phyloP scores from a whole-genome alignment of 2,888 invertebrate species.

The Zaprionus obscuricornis region DNA sequence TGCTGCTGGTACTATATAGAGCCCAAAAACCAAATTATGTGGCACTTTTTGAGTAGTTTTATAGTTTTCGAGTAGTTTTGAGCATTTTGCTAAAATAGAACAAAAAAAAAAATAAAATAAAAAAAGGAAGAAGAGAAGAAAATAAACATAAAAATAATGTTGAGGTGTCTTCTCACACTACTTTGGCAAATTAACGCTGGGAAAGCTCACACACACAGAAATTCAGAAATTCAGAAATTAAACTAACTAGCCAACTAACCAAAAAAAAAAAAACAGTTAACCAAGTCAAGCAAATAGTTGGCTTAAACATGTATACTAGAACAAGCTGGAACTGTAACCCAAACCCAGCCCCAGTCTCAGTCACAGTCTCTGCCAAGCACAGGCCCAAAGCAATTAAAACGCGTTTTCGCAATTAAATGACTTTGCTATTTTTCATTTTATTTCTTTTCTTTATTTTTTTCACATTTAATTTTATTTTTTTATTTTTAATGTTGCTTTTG shows the following conservation, averaged over 20 bases:
- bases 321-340: slow-evolving; percentile 18
- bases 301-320: background rate
- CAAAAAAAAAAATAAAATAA: too few species aligned
- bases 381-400: slow-evolving; percentile 72
- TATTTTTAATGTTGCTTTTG: slow-evolving; percentile 22
- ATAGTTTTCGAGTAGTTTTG: slow-evolving; percentile 20
- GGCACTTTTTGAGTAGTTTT: slow-evolving; percentile 33
- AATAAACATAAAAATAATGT: too few species aligned
- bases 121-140: too few species aligned
- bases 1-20: background rate
- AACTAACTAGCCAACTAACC: slow-evolving; percentile 18
- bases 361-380: background rate
- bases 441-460: slow-evolving; percentile 11
- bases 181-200: slow-evolving; percentile 56
- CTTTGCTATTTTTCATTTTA: slow-evolving; percentile 68
- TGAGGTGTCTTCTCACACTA: slow-evolving; percentile 16
- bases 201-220: slow-evolving; percentile 54
- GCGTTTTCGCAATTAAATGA: slow-evolving; percentile 77
- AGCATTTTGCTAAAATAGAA: slow-evolving; percentile 5
- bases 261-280: too few species aligned
- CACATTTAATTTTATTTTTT: slow-evolving; percentile 18
- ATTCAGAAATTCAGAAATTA: background rate
- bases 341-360: slow-evolving; percentile 16
- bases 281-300: slow-evolving; percentile 3
- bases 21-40: slow-evolving; percentile 40